These are phyloP conservation scores for Lipophrys pholis DNA, from an alignment of 2,113 vertebrate species.

Conservation along the genomic window DNA sequence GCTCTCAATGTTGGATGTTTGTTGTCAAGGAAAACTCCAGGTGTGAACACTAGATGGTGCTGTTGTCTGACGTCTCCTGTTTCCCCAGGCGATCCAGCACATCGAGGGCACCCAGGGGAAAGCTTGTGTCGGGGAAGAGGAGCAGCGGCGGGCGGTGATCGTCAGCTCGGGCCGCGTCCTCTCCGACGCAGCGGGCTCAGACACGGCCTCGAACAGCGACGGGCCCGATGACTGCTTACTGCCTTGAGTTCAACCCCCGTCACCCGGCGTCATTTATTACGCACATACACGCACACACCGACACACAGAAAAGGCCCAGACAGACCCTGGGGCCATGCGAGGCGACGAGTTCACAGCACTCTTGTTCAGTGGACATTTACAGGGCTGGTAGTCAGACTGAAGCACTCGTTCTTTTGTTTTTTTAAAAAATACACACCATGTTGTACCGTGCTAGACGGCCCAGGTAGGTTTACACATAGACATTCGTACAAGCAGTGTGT, in stretches of 20 bases:
- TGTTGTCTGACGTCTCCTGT: slow-evolving; percentile 10
- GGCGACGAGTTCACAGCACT: slow-evolving; percentile 51
- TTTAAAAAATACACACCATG: slow-evolving; percentile 45
- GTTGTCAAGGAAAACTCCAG: not conserved
- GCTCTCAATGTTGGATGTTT: not conserved
- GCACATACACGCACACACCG: slow-evolving; percentile 30
- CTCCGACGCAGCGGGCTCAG: slow-evolving; percentile 86
- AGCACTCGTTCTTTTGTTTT: slow-evolving; percentile 56
- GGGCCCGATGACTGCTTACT: slow-evolving; percentile 88
- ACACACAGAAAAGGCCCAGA: slow-evolving; percentile 36
- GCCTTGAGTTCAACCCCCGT: slow-evolving; percentile 83
- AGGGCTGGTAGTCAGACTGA: slow-evolving; percentile 61
- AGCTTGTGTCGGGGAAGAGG: slow-evolving; percentile 87
- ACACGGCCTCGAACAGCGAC: slow-evolving; percentile 94
- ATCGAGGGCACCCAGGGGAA: slow-evolving; percentile 96
- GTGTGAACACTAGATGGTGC: slow-evolving; percentile 57
- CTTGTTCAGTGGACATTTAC: slow-evolving; percentile 57
- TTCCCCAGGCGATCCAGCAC: slow-evolving; percentile 94
- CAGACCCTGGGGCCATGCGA: slow-evolving; percentile 69
- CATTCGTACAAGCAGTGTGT: slow-evolving; percentile 33
- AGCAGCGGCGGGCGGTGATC: slow-evolving; percentile 92
- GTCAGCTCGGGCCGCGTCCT: slow-evolving; percentile 86
- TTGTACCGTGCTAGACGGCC: slow-evolving; percentile 54
- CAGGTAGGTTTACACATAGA: slow-evolving; percentile 62
- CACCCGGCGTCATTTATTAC: slow-evolving; percentile 22